phyloP scores from a whole-genome alignment of 2,888 invertebrate genomes.

The Celastrina argiolus region DNA sequence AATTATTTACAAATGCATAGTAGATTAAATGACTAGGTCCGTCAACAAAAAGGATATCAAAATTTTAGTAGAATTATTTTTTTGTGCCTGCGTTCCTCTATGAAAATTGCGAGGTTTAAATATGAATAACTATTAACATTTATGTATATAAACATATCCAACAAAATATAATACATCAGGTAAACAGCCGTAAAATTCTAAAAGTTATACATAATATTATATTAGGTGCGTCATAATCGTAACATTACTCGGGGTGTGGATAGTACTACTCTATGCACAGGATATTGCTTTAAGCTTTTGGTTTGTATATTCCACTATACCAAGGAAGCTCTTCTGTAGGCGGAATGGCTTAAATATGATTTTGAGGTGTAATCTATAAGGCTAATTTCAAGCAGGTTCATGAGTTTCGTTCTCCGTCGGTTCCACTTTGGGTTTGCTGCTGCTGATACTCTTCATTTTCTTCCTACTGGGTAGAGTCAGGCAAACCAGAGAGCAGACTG shows the following conservation, averaged over 20 bases:
- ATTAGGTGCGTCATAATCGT: neutral
- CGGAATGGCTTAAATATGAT: neutral
- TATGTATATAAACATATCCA: too few relatives aligned
- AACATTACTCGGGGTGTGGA: neutral
- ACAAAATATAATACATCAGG: too few relatives aligned
- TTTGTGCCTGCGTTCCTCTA: neutral
- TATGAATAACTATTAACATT: too few relatives aligned
- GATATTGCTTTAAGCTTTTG: neutral
- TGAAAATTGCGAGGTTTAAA: too few relatives aligned
- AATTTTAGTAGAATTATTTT: neutral
- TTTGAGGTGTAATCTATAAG: neutral
- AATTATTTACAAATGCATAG: conserved; percentile 10
- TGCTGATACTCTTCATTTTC: conserved; percentile 33
- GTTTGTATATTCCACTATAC: neutral
- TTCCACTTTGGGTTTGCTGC: conserved; percentile 39
- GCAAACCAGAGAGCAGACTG: conserved; percentile 62
- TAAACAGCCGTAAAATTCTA: too few relatives aligned
- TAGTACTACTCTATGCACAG: neutral
- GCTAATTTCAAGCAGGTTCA: conserved; percentile 58
- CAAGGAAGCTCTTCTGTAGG: neutral
- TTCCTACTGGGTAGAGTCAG: conserved; percentile 57
- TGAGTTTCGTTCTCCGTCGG: conserved; percentile 56
- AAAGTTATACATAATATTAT: too few relatives aligned
- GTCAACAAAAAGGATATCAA: neutral
- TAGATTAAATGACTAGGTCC: conserved; percentile 1